Conservation (phyloP, 2,113 vertebrate genomes). For the Promerops cafer region DNA sequence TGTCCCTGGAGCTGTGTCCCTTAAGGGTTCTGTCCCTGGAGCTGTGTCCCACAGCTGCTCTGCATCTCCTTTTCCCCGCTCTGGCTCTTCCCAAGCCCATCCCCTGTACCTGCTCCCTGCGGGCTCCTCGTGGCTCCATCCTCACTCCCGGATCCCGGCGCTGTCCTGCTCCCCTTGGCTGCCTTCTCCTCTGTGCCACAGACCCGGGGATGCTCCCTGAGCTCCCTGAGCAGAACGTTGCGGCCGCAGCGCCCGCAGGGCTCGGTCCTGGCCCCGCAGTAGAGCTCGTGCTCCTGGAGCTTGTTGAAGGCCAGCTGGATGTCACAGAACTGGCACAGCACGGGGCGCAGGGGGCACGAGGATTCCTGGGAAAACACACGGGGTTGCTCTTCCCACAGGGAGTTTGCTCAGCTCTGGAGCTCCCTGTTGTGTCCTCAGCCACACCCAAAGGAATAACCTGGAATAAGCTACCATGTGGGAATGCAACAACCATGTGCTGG, state of each 20-base stretch:
- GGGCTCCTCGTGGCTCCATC: slow-evolving; percentile 49
- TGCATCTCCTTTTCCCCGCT: slow-evolving; percentile 44
- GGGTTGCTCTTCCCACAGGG: neutral
- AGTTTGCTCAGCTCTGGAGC: neutral
- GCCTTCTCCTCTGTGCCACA: slow-evolving; percentile 74
- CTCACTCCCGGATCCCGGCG: neutral
- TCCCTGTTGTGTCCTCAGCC: neutral
- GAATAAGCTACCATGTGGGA: fast-evolving
- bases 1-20: too few species aligned
- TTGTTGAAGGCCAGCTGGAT: slow-evolving; percentile 83
- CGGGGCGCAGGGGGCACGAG: slow-evolving; percentile 79
- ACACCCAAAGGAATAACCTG: neutral
- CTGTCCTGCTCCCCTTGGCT: slow-evolving; percentile 52
- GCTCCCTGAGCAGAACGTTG: slow-evolving; percentile 85
- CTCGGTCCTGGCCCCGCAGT: slow-evolving; percentile 90
- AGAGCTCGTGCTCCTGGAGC: slow-evolving; percentile 87
- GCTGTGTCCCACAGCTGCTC: neutral
- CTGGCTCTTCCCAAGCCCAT: neutral
- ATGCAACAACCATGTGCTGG: fast-evolving
- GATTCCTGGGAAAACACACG: neutral
- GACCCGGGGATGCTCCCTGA: slow-evolving; percentile 75
- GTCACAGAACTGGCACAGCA: slow-evolving; percentile 87
- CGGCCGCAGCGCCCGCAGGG: slow-evolving; percentile 79
- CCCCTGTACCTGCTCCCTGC: slow-evolving; percentile 50
- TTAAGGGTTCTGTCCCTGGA: neutral